phyloP scores from a whole-genome alignment of 2,888 invertebrate genomes.

The Neocrepidodera transversa region DNA sequence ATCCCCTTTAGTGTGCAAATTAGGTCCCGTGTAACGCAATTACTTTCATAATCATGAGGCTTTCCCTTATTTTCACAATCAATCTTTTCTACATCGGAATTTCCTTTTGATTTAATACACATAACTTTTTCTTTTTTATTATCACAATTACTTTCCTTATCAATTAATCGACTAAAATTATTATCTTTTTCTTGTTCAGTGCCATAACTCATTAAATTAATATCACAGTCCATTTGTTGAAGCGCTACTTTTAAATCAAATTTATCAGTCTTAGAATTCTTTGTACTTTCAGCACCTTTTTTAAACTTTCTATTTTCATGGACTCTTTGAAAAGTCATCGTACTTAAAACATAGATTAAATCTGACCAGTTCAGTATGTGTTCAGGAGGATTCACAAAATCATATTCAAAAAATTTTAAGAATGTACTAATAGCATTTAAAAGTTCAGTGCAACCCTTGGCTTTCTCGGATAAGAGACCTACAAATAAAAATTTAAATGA shows the following conservation, averaged over 20 bases:
- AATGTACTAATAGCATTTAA: slow-evolving; percentile 27
- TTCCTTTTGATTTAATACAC: no score
- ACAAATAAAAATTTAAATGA: slow-evolving; percentile 20
- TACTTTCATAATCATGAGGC: slow-evolving; percentile 12
- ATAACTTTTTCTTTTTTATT: background rate
- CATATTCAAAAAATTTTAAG: slow-evolving; percentile 28
- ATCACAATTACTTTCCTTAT: background rate
- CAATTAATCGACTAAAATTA: background rate
- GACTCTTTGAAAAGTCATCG: slow-evolving; percentile 29
- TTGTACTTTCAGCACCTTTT: background rate
- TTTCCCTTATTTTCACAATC: slow-evolving; percentile 20
- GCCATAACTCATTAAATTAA: slow-evolving; percentile 4
- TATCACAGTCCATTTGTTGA: slow-evolving; percentile 7
- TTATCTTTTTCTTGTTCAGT: background rate
- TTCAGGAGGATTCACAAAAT: slow-evolving; percentile 25
- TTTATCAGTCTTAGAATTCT: background rate
- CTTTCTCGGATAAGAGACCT: slow-evolving; percentile 24
- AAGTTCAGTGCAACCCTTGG: slow-evolving; percentile 26
- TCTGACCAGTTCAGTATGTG: slow-evolving; percentile 15
- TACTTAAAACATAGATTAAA: slow-evolving; percentile 25
- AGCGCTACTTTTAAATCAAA: slow-evolving; percentile 5
- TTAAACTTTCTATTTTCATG: background rate
- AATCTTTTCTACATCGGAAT: background rate
- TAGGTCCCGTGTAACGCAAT: slow-evolving; percentile 26
- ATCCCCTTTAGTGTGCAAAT: slow-evolving; percentile 31